Base-by-base conservation (phyloP, 2,888 invertebrate species). In the Lepidochitona cinerea region DNA sequence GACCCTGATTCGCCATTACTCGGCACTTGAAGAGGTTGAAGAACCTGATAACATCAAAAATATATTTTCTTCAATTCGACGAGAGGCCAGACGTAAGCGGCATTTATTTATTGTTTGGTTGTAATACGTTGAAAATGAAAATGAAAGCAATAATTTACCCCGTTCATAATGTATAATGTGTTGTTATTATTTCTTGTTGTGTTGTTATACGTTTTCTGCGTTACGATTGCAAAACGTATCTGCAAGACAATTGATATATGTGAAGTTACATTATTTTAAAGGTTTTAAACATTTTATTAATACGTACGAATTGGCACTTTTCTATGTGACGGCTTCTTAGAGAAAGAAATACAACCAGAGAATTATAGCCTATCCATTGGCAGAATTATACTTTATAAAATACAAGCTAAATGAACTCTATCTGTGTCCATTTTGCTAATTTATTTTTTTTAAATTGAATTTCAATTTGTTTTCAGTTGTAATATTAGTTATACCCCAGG, bases 11-110 rank as follows among this genome's bases (percentile, higher is more conserved):
- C 79, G 83, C 36, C 84, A 84, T 64, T 85, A 82, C 74, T 72
- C 73, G 29, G 73, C 73, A 9, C 76, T 83, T 18, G 76, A 64
- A 29, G 66, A 37, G 0, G 77, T 77, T 36, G 76, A 74, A 6
- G 73, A 72, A 1, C 66, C 37, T 0, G 41, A 32, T 0, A 67
- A 69, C 18, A 81, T 86, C 7, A 78, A 78, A n/a, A 35, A 26
- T 14, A 82, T 84, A 66, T 79, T 80, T 18, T 73, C 70, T 14
- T 74, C 67, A 23, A 82, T 87, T 64, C 85, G 81, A 68, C 70
- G 75, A 32, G 87, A 87, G 72, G 85, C 84, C 2, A 81, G 88
- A 83, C 81, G 88, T 88, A 76, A 73, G 85, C 74, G 29, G 2
- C 29, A 59, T 26, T n/a, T n/a, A n/a, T n/a, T n/a, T n/a, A n/a